These are phyloP conservation scores for Leptodactylus fuscus DNA, from an alignment of 2,113 vertebrate species.

Conservation along the genomic window DNA sequence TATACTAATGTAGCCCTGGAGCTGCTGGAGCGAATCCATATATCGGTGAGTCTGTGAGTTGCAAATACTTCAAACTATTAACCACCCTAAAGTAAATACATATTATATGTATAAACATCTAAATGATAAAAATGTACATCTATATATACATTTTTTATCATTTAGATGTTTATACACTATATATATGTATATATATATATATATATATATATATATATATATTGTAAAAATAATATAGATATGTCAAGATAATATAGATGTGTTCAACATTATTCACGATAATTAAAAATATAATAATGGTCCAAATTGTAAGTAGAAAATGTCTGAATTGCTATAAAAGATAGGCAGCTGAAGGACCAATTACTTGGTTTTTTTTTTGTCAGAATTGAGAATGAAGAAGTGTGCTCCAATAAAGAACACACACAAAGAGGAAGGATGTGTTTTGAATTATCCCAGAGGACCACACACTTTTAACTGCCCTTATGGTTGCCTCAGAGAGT, in stretches of 20 bases:
- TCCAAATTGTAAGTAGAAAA: not conserved
- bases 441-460: slow-evolving; percentile 52
- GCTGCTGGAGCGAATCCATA: slow-evolving; percentile 32
- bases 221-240: not conserved
- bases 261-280: not conserved
- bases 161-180: too few species aligned
- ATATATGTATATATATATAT: not conserved
- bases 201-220: not conserved
- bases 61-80: not conserved
- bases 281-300: not conserved
- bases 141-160: too few species aligned
- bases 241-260: not conserved
- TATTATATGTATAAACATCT: too few species aligned
- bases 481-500: slow-evolving; percentile 46
- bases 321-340: not conserved
- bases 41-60: not conserved
- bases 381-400: slow-evolving; percentile 26
- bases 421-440: slow-evolving; percentile 45
- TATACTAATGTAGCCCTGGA: slow-evolving; percentile 8
- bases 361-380: slow-evolving; percentile 28
- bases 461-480: slow-evolving; percentile 55
- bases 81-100: too few species aligned
- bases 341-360: slow-evolving; percentile 43
- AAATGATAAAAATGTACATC: not conserved
- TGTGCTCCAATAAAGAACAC: slow-evolving; percentile 37